Conservation (phyloP, 2,113 vertebrate species). For the Phycodurus eques region DNA sequence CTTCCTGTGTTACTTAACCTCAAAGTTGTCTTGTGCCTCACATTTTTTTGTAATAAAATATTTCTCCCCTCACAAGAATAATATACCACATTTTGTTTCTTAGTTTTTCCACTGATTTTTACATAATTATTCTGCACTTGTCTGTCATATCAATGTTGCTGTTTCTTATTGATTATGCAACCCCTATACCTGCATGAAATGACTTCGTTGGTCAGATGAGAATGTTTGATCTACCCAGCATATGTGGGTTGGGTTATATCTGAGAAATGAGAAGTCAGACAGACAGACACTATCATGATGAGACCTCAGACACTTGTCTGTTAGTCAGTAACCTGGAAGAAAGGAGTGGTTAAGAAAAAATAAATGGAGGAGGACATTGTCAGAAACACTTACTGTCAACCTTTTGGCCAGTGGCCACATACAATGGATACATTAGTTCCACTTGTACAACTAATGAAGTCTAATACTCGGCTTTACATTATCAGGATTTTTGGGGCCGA, state of each 20-base stretch:
- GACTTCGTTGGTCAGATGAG: background rate
- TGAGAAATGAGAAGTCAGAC: slow-evolving; percentile 1
- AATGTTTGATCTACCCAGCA: background rate
- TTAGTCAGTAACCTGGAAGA: background rate
- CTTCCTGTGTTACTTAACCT: slow-evolving; percentile 67
- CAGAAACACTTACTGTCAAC: no score
- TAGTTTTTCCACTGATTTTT: background rate
- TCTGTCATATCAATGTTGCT: background rate
- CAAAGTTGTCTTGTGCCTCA: slow-evolving; percentile 32
- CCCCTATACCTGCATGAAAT: background rate
- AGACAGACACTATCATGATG: background rate
- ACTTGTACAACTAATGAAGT: background rate
- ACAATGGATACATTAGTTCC: background rate
- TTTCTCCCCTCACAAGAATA: background rate
- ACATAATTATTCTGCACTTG: background rate
- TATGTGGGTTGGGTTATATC: background rate
- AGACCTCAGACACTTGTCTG: background rate
- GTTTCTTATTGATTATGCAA: background rate
- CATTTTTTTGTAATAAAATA: slow-evolving; percentile 48
- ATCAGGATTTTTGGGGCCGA: no score
- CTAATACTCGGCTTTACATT: background rate
- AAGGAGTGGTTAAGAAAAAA: background rate
- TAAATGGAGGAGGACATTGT: no score
- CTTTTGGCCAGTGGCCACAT: background rate
- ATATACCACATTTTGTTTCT: background rate